Percentiles rank a stretch among this genome's conserved stretches.
Evolutionary conservation across 2,113 vertebrate genomes (phyloP).

Genomic region (Pheucticus melanocephalus): DNA sequence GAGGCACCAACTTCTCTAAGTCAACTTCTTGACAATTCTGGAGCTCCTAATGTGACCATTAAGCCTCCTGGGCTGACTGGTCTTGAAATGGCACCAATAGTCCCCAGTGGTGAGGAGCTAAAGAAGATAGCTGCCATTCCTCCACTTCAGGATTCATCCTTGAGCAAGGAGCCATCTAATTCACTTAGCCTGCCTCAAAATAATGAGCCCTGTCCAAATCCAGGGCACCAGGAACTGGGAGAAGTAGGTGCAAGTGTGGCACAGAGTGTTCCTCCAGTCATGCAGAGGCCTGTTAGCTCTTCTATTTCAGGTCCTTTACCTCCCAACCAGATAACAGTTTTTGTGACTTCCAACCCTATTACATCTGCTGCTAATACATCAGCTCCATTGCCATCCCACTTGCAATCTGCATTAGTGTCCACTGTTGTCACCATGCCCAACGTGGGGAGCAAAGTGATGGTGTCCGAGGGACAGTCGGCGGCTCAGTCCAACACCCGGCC

Average conservation of each 20-base stretch:
- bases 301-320: slow-evolving; percentile 78
- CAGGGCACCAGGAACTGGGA: slow-evolving; percentile 69
- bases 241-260: slow-evolving; percentile 75
- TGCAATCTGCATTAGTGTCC: slow-evolving; percentile 82
- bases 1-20: slow-evolving; percentile 90
- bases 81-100: slow-evolving; percentile 62
- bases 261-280: slow-evolving; percentile 78
- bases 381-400: slow-evolving; percentile 76
- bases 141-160: slow-evolving; percentile 64
- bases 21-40: slow-evolving; percentile 91
- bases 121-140: slow-evolving; percentile 74
- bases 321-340: slow-evolving; percentile 92
- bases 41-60: slow-evolving; percentile 77
- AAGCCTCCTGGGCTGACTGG: slow-evolving; percentile 74
- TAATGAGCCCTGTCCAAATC: slow-evolving; percentile 63
- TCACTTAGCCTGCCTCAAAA: slow-evolving; percentile 65
- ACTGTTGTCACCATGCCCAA: slow-evolving; percentile 88
- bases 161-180: slow-evolving; percentile 68
- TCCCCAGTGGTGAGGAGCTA: slow-evolving; percentile 67
- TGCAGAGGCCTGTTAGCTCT: slow-evolving; percentile 85
- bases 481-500: slow-evolving; percentile 74
- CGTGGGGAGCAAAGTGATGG: slow-evolving; percentile 82
- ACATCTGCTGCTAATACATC: slow-evolving; percentile 83
- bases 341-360: slow-evolving; percentile 92
- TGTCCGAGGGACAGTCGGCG: slow-evolving; percentile 80